Percentiles rank a stretch among this genome's conserved stretches.
Evolutionary conservation across 2,888 invertebrate species (phyloP).

Genomic region (Ichneumoninae sp.): DNA sequence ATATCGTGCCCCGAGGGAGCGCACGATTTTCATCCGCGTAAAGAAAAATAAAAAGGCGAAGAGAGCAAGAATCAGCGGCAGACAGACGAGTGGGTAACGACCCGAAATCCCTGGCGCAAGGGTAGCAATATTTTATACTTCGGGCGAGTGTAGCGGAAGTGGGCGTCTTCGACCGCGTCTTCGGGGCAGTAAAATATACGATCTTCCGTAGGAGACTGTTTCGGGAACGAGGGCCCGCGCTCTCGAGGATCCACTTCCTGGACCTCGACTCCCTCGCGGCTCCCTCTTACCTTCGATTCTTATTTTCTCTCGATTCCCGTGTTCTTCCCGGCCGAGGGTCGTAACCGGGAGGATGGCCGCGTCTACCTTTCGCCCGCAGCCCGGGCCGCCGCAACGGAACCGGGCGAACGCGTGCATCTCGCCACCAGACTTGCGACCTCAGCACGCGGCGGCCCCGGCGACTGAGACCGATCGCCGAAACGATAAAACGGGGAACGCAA

Average conservation of each 20-base stretch:
- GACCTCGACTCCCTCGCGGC: conserved; percentile 21
- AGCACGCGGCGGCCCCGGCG: neutral
- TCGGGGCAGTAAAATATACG: conserved; percentile 45
- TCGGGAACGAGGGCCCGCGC: conserved; percentile 13
- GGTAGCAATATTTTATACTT: conserved; percentile 67
- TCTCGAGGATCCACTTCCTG: conserved; percentile 25
- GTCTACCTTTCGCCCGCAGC: neutral
- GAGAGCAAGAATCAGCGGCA: conserved; percentile 34
- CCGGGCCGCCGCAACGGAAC: neutral
- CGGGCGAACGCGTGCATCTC: neutral
- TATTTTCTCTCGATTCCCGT: conserved; percentile 16
- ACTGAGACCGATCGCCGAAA: neutral
- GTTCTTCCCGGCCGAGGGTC: neutral
- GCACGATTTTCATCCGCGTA: conserved; percentile 1
- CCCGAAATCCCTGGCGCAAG: conserved; percentile 38
- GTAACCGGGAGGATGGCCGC: neutral
- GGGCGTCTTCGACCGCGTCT: conserved; percentile 65
- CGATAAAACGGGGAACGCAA: neutral
- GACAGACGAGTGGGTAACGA: conserved; percentile 59
- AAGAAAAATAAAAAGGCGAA: conserved; percentile 8
- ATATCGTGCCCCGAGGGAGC: conserved; percentile 36
- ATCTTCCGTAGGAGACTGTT: conserved; percentile 28
- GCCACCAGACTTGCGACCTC: neutral
- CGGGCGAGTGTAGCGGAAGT: conserved; percentile 68
- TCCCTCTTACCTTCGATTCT: conserved; percentile 17